Base-by-base conservation (phyloP, 2,797 vertebrate genomes). In the Phoeniculus purpureus region DNA sequence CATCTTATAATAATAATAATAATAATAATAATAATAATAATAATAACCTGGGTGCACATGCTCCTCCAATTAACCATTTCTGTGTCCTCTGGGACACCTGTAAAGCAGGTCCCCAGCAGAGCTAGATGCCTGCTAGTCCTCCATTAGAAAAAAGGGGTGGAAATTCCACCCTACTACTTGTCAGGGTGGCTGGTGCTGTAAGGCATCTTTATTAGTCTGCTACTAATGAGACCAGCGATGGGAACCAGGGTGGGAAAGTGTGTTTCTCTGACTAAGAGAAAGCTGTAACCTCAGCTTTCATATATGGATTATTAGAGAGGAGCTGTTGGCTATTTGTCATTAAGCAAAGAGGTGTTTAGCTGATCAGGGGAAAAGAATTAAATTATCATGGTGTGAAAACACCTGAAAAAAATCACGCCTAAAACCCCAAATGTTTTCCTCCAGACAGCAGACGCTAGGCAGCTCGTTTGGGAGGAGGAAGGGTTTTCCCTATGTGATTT, bases 291-390 rank as follows among this genome's bases (percentile, higher is more conserved):
- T 94, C 93, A 90, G 15, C 87, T 92, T 94, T 93, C 81, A 83
- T 89, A 22, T 74, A 79, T 75, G 48, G 68, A 59, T 89, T 82
- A 94, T 90, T 92, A 92, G 10, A 80, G 81, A 72, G 70, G 89
- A 85, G 89, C 58, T 92, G 45, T 94, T 93, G 89, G 75, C 65
- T 80, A 26, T 93, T 91, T 94, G 81, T 92, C 94, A 95, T 90
- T 91, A 94, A 75, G 72, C 73, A 85, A 93, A 68, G 9, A 75
- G 26, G 51, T 87, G 40, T 94, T 94, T 87, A 93, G 78, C 70
- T 66, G 89, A 90, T 94, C 61, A 59, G 72, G 82, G 65, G 19
- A 80, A 92, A 89, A 82, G 61, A 94, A 92, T 94, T 93, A 92
- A 87, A 80, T 78, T 20, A 13, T 78, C 58, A 34, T 12, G 29